Evolutionary conservation across 2,797 vertebrate species (phyloP).

Genomic region (Leontopithecus rosalia): DNA sequence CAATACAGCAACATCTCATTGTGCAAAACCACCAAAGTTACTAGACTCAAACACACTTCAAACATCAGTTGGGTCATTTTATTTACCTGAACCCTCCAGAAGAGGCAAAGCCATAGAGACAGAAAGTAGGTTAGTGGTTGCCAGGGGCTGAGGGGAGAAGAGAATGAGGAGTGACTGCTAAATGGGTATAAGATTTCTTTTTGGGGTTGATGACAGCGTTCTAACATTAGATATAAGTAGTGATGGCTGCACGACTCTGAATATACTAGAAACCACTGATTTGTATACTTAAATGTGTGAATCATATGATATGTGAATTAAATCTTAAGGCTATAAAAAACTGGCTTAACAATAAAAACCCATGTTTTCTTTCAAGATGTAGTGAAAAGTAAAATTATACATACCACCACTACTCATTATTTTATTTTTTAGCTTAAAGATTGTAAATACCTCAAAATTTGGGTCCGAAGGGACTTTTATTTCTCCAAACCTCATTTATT

Average conservation of each 20-base stretch:
- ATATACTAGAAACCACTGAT: background rate
- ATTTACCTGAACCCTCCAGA: slow-evolving; percentile 12
- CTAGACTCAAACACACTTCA: background rate
- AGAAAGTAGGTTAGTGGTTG: slow-evolving; percentile 44
- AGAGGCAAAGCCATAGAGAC: background rate
- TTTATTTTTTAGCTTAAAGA: slow-evolving; percentile 15
- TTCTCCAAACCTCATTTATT: slow-evolving; percentile 7
- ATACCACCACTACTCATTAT: background rate
- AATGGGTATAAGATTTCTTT: background rate
- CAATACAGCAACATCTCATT: background rate
- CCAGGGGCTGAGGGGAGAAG: background rate
- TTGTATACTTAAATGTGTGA: background rate
- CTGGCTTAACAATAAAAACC: background rate
- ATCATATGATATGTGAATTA: background rate
- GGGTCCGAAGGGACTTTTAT: background rate
- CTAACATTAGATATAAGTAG: background rate
- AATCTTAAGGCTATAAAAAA: background rate
- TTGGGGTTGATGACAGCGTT: background rate
- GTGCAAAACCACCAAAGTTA: background rate
- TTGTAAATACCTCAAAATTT: background rate
- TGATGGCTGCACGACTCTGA: background rate
- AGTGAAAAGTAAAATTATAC: background rate
- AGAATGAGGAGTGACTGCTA: background rate
- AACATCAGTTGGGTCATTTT: slow-evolving; percentile 22
- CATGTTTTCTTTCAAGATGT: background rate